A percentile compares a stretch with the other conserved stretches of the same genome.
phyloP scores from a whole-genome alignment of 2,113 vertebrate species.

The Ctenomys sociabilis region DNA sequence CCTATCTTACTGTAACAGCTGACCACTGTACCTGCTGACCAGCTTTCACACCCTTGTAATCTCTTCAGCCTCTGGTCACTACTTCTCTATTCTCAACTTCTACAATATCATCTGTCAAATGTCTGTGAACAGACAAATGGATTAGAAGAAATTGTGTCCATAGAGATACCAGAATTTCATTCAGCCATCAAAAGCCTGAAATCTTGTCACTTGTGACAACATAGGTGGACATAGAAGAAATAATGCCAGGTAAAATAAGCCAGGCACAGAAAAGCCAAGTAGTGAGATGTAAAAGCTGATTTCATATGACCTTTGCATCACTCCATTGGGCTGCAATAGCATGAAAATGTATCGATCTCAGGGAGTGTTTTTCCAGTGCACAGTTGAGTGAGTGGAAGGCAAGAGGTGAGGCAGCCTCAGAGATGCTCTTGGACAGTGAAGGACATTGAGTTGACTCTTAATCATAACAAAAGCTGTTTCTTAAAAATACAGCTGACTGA shows the following conservation, averaged over 20 bases:
- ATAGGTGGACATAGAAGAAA: neutral
- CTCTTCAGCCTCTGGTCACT: neutral
- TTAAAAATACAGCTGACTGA: neutral
- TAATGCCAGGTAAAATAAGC: neutral
- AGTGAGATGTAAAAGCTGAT: neutral
- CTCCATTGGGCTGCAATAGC: neutral
- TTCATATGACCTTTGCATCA: neutral
- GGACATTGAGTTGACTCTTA: neutral
- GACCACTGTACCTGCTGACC: neutral
- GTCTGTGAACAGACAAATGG: neutral
- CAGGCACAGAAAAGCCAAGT: neutral
- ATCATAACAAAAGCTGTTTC: constrained; percentile 11
- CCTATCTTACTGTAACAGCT: neutral
- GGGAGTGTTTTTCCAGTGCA: neutral
- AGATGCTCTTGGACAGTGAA: neutral
- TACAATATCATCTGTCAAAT: neutral
- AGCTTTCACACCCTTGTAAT: no score
- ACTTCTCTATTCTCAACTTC: neutral
- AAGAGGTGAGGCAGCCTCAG: neutral
- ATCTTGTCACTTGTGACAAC: neutral
- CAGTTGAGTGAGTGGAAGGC: neutral
- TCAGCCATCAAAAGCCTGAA: neutral
- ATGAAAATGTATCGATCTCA: neutral
- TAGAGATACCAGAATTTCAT: neutral
- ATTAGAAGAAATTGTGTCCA: neutral